Base-by-base conservation (phyloP, 1,140 invertebrate species). In the Cheumatopsyche charites region DNA sequence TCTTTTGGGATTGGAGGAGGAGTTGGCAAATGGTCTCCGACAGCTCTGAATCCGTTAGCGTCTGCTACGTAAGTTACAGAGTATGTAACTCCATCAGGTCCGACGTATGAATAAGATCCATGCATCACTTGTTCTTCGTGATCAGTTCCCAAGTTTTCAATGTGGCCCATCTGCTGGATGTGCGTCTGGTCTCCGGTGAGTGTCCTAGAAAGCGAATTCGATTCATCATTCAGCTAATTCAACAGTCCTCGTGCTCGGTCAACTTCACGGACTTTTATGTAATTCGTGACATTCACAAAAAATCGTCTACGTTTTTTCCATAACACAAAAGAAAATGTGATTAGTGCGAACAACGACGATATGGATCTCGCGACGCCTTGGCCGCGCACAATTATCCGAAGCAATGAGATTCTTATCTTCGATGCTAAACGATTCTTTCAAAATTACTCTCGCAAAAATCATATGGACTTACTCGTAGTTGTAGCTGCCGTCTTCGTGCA, bases 11-110 rank as follows among this genome's bases (percentile, higher is more conserved):
- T 79, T 9, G 86, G 83, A 0, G 85, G 86, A 21, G 92, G 89
- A 3, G 90, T 93, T 19, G 93, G 93, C 69, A 95, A 83, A 81
- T 94, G 93, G 76, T 91, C 90, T 13, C 93, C 93, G 49, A 81
- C 80, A 0, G 87, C 86, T 67, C 87, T 86, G 82, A 83, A 88
- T 9, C 87, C 87, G 47, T 85, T 87, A 36, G 84, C 80, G 69
- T 88, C 87, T 68, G 87, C 87, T 75, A 87, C 91, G 79, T 94
- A 95, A 42, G 88, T 89, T 63, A 92, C 88, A 0, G 83, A 84
- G 79, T 90, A 89, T n/a, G 82, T 83, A 72, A 85, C 84, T 52
- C 88, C 88, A 77, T 90, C 87, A 63, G 84, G 83, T 0, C 84
- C 88, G 0, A 80, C 82, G 78, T 87, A 90, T 0, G 87, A 87